Evolutionary conservation across 2,888 invertebrate genomes (phyloP), one percentile per base, ranked within the genome.

Genomic region (Caenorhabditis drosophilae): DNA sequence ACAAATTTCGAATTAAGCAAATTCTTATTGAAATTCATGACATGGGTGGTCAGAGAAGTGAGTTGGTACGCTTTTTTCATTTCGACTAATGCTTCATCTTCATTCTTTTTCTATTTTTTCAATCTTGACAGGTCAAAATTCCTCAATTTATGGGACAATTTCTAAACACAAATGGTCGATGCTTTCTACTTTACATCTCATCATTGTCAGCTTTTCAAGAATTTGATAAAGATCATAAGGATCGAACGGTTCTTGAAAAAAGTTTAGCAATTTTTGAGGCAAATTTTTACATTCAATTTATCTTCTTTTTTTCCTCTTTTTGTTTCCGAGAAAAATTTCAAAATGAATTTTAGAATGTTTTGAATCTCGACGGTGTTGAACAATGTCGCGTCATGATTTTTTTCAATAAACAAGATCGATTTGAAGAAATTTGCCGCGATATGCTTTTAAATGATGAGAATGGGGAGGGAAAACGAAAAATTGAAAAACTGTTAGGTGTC

Each of bases 391-490:
- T 79, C 12, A 68, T 80, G 62, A 73, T 80, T 36, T 81, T 80
- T 51, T 76, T 80, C 67, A 80, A 80, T 62, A 80, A 80, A 57
- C 70, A 75, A 44, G 80, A 80, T 52, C 52, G 79, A 4, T 80
- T 78, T 63, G 69, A 73, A 45, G 70, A 72, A 34, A 79, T 78
- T 27, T 67, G 67, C 26, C 48, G 53, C 18, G 67, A 60, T 36
- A 56, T 60, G 48, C n/a, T 67, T 36, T 25, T 40, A 26, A 60
- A 57, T 31, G 67, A 67, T 26, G 51, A 12, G 1, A 35, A 64
- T 31, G 66, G 66, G 3, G 59, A 66, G 12, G 51, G 55, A 34
- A 56, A 56, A 25, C 11, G 56, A 7, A 52, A 60, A 38, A 48
- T 60, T 16, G 67, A 60, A 36, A 48, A 53, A 16, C 31, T 57